Conservation (phyloP, 2,888 invertebrate species). For the Agriopis leucophaearia region DNA sequence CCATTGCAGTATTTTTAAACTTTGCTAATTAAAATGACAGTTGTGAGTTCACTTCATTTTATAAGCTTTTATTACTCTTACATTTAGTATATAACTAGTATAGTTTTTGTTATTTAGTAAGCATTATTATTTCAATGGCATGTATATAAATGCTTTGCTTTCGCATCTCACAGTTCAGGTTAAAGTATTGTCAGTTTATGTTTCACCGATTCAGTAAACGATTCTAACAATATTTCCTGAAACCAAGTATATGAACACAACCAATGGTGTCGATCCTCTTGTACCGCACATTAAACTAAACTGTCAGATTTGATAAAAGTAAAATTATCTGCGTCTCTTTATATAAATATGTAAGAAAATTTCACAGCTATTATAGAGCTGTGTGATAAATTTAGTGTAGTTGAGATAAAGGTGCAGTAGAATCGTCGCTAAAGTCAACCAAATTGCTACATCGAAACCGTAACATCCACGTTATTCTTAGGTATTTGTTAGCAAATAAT, state of each 20-base stretch:
- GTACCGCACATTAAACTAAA: too few species aligned
- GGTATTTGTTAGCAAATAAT: not conserved
- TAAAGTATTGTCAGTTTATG: not conserved
- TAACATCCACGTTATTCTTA: not conserved
- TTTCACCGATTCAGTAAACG: not conserved
- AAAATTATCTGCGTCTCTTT: too few species aligned
- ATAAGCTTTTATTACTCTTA: conserved; percentile 1
- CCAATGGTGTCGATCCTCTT: too few species aligned
- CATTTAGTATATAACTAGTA: too few species aligned
- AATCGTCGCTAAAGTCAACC: too few species aligned
- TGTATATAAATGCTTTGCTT: not conserved
- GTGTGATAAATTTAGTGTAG: too few species aligned
- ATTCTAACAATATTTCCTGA: not conserved
- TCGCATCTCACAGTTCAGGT: not conserved
- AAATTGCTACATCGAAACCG: not conserved
- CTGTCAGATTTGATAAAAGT: too few species aligned
- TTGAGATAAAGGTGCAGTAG: too few species aligned
- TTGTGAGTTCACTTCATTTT: conserved; percentile 12
- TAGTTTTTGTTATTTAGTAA: not conserved
- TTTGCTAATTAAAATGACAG: not conserved
- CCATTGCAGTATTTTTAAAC: not conserved
- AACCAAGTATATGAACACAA: not conserved
- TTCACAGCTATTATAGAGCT: too few species aligned
- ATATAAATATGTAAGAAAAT: too few species aligned
- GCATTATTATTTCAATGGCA: not conserved